These are phyloP conservation scores for Parotocinclus haroldoi DNA, from an alignment of 2,797 vertebrate genomes.

Conservation along the genomic window DNA sequence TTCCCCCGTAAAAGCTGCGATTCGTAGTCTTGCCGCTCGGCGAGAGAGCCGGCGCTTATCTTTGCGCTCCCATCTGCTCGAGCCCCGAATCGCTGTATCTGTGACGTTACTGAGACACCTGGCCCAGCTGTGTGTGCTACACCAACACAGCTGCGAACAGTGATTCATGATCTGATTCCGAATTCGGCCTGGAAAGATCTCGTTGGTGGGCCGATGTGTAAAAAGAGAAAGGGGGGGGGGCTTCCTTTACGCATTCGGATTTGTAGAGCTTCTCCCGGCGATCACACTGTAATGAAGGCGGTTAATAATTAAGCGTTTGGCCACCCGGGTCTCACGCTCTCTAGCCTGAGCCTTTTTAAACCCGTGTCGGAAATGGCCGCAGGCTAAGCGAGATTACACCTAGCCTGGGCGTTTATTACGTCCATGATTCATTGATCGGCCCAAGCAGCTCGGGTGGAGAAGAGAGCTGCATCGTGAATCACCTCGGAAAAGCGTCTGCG, in stretches of 20 bases:
- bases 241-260: constrained; percentile 53
- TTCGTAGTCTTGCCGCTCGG: not conserved
- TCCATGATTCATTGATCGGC: constrained; percentile 29
- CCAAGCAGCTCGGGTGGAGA: not conserved
- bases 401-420: constrained; percentile 8
- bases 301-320: constrained; percentile 71
- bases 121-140: constrained; percentile 33
- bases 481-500: not conserved
- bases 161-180: not conserved
- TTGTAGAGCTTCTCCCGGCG: constrained; percentile 62
- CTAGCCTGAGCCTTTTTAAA: not conserved
- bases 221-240: too few relatives aligned
- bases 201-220: too few relatives aligned
- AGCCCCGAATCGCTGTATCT: constrained; percentile 20
- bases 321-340: constrained; percentile 16
- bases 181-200: too few relatives aligned
- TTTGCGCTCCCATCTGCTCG: constrained; percentile 28
- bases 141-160: not conserved
- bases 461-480: constrained; percentile 8
- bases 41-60: constrained; percentile 29
- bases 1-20: not conserved
- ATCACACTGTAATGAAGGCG: constrained; percentile 67
- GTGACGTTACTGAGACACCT: constrained; percentile 28
- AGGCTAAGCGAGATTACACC: constrained; percentile 2
- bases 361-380: constrained; percentile 8